Evolutionary conservation across 2,888 invertebrate genomes (phyloP).

Genomic region (Sthenelais limicola): DNA sequence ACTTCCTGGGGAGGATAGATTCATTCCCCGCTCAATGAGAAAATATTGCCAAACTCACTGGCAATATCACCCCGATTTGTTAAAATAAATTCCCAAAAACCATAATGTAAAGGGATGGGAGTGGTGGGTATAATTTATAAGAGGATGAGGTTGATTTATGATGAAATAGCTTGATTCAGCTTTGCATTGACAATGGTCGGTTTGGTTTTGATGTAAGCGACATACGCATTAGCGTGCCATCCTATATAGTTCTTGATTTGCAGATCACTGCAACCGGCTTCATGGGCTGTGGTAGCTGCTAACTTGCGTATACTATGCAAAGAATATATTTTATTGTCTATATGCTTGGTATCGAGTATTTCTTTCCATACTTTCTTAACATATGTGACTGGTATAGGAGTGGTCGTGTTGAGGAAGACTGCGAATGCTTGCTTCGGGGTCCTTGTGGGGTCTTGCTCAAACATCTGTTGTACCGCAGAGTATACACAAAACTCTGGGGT

Average conservation of each 20-base stretch:
- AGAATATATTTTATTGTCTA: background rate
- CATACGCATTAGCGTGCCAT: background rate
- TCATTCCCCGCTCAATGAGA: no score
- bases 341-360: background rate
- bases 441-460: background rate
- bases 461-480: background rate
- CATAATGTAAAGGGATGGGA: no score
- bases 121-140: no score
- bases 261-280: background rate
- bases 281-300: background rate
- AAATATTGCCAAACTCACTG: no score
- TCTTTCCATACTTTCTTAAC: background rate
- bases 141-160: no score
- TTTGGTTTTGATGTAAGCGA: background rate
- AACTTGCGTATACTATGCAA: constrained; percentile 1
- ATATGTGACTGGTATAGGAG: background rate
- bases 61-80: no score
- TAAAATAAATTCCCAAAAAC: no score
- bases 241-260: background rate
- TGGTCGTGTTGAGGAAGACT: background rate
- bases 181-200: no score
- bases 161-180: no score
- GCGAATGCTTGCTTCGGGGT: background rate
- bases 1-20: no score
- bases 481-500: background rate